Percentiles rank a stretch among this genome's conserved stretches.
These are phyloP conservation scores for Dolichomitus sp. DNA, from an alignment of 2,888 invertebrate genomes.

Conservation along the genomic window DNA sequence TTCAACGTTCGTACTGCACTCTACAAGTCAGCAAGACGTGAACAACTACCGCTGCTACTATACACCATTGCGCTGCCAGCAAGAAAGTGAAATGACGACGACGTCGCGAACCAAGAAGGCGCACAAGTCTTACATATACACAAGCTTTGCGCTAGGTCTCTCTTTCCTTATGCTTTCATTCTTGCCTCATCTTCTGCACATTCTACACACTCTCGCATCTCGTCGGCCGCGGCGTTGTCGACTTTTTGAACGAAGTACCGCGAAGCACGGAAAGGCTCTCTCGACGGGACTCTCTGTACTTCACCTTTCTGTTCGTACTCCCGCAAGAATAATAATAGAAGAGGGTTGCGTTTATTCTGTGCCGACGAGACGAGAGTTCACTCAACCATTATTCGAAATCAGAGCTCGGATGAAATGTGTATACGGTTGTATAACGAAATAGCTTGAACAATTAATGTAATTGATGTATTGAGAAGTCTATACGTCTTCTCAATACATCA, in stretches of 20 bases:
- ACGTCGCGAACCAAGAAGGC: constrained; percentile 22
- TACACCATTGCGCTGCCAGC: neutral
- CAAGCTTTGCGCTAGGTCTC: neutral
- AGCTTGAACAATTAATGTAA: neutral
- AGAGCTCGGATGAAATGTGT: constrained; percentile 5
- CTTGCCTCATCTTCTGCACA: constrained; percentile 21
- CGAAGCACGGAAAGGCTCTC: constrained; percentile 19
- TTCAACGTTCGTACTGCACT: constrained; percentile 39
- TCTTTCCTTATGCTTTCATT: constrained; percentile 27
- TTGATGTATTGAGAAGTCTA: neutral
- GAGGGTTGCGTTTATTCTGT: neutral
- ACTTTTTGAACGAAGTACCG: constrained; percentile 18
- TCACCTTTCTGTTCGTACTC: neutral
- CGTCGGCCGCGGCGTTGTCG: constrained; percentile 15
- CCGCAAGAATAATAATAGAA: constrained; percentile 5
- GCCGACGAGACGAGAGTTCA: neutral
- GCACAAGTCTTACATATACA: constrained; percentile 10
- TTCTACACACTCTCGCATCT: neutral
- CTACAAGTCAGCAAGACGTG: constrained; percentile 28
- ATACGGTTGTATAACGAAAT: neutral
- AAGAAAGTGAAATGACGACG: constrained; percentile 25
- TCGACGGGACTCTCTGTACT: neutral
- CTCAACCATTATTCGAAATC: constrained; percentile 2
- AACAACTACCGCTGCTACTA: constrained; percentile 20
- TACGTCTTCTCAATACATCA: too few relatives aligned